Base-by-base conservation (phyloP, 2,797 vertebrate species). In the Poecile montanus region DNA sequence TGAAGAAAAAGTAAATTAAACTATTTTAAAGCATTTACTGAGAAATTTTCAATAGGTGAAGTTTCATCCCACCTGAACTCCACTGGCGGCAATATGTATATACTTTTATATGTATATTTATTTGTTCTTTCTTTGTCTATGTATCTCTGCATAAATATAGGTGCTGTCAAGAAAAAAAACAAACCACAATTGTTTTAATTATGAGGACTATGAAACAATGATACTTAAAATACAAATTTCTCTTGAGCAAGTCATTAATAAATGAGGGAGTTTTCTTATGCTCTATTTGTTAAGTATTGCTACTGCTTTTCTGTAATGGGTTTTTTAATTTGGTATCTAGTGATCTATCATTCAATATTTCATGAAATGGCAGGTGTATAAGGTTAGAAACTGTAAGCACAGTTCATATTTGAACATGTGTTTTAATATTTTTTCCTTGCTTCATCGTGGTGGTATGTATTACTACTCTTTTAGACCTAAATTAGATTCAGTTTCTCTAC, bases 401-500 rank as follows among this genome's bases (percentile, higher is more conserved):
- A 20, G 50, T 72, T 85, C 29, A 6, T 77, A 56, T 91, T 62
- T 83, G 30, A 80, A 80, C 19, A 11, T 60, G 3, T 62, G 26
- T 40, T 92, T 84, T 84, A 65, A 51, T 62, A 15, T 57, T 86
- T 32, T 66, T 93, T 76, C 58, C 47, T 93, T 82, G 23, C 60
- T 90, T 89, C 63, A 36, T 77, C 42, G 71, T 63, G 38, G 27
- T 44, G 13, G 30, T 47, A 19, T 76, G 45, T 16, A 34, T 95
- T 84, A 40, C 71, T 67, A 30, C 51, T 42, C 27, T 76, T 81
- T 94, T 63, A 92, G 61, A 85, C 50, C 22, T 61, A 82, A 84
- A 94, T 95, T 85, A 74, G 27, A 91, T 89, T 87, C 57, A 25
- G 16, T 87, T 91, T 91, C 86, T 92, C 80, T 42, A 50, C 77